A percentile compares a stretch with the other conserved stretches of the same genome.
Conservation (phyloP, 2,888 invertebrate genomes). For the Temnothorax unifasciatus region DNA sequence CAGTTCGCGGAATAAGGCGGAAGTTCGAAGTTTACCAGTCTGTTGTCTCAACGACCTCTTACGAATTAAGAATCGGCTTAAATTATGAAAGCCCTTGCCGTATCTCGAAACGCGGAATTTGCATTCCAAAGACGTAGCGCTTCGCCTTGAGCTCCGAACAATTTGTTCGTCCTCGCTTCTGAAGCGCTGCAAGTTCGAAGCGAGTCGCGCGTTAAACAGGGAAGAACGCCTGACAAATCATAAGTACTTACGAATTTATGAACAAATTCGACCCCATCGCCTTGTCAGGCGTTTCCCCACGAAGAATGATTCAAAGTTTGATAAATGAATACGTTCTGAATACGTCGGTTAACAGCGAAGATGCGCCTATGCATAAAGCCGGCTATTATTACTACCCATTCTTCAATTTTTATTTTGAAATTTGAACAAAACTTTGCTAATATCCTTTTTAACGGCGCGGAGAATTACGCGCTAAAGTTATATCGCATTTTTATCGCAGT, state of each 20-base stretch:
- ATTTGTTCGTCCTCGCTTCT: slow-evolving; percentile 63
- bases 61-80: slow-evolving; percentile 61
- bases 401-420: neutral
- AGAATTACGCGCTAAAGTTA: neutral
- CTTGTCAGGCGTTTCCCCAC: neutral
- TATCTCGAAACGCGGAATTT: slow-evolving; percentile 57
- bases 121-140: slow-evolving; percentile 63
- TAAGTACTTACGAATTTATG: slow-evolving; percentile 23
- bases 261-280: neutral
- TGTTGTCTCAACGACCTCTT: slow-evolving; percentile 49
- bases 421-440: neutral
- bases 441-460: neutral
- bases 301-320: neutral
- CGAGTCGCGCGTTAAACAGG: slow-evolving; percentile 4
- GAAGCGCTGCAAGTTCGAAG: slow-evolving; percentile 32
- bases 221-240: slow-evolving; percentile 27
- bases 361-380: neutral
- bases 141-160: slow-evolving; percentile 62
- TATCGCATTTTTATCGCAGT: slow-evolving; percentile 40
- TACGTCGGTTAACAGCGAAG: neutral
- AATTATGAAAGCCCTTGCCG: slow-evolving; percentile 37
- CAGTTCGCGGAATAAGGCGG: slow-evolving; percentile 26
- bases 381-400: neutral
- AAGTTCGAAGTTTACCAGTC: slow-evolving; percentile 51
- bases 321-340: neutral